A percentile compares a stretch with the other conserved stretches of the same genome.
These are phyloP conservation scores for Choristoneura fumiferana DNA, from an alignment of 1,140 invertebrate genomes.

Conservation along the genomic window DNA sequence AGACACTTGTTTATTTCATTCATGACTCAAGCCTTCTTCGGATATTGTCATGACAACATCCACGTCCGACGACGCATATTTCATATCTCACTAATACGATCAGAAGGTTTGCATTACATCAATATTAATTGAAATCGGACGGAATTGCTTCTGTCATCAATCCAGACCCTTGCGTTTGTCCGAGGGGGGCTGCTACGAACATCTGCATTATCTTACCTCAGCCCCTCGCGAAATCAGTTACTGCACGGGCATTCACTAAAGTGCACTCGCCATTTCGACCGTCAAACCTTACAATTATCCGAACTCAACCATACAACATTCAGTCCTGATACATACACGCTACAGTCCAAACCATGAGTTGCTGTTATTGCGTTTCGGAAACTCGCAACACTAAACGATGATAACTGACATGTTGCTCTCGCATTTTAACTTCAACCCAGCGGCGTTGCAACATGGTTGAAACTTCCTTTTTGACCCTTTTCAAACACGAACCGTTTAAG, in stretches of 20 bases:
- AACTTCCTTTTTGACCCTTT: conserved; percentile 21
- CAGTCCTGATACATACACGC: background rate
- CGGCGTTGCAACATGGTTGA: conserved; percentile 19
- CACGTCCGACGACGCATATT: too few species aligned
- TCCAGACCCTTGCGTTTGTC: conserved; percentile 32
- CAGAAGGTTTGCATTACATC: conserved; percentile 37
- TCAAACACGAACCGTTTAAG: conserved; percentile 60
- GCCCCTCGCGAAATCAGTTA: conserved; percentile 57
- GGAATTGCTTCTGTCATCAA: conserved; percentile 67
- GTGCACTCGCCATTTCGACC: conserved; percentile 62
- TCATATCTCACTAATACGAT: conserved; percentile 43
- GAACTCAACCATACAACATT: conserved; percentile 27
- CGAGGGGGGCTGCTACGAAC: conserved; percentile 50
- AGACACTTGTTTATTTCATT: too few species aligned
- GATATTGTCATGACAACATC: too few species aligned
- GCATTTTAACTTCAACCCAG: conserved; percentile 27
- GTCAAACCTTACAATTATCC: conserved; percentile 55
- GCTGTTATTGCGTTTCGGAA: conserved; percentile 28
- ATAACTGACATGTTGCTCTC: conserved; percentile 40
- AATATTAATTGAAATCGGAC: conserved; percentile 71
- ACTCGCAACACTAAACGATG: conserved; percentile 43
- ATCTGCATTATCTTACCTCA: conserved; percentile 74
- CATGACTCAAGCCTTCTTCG: too few species aligned
- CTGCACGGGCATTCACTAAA: conserved; percentile 64
- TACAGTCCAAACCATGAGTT: conserved; percentile 23